These are phyloP conservation scores for Labeo catla DNA, from an alignment of 2,113 vertebrate species.

Conservation along the genomic window DNA sequence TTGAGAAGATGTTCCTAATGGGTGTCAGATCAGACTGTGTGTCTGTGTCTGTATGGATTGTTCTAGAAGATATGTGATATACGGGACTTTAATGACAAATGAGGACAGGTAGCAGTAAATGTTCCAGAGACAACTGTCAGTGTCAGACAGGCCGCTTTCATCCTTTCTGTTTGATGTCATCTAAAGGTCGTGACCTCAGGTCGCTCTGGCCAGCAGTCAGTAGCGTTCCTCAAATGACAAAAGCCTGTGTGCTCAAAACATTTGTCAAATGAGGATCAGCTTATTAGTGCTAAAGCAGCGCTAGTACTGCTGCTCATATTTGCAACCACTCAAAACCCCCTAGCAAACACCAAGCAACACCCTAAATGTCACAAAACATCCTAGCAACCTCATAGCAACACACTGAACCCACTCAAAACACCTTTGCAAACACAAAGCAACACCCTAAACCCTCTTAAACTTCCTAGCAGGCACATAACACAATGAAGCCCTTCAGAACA, in stretches of 20 bases:
- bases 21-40: neutral
- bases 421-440: too few species aligned
- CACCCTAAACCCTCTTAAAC: too few species aligned
- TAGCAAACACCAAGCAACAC: too few species aligned
- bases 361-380: too few species aligned
- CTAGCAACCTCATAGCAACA: too few species aligned
- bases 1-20: neutral
- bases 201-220: neutral
- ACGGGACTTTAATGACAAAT: constrained; percentile 27
- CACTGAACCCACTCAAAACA: too few species aligned
- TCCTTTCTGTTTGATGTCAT: constrained; percentile 30
- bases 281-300: neutral
- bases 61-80: neutral
- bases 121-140: constrained; percentile 18
- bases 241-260: neutral
- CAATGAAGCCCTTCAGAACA: too few species aligned
- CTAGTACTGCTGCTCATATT: neutral
- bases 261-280: neutral
- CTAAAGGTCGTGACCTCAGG: constrained; percentile 8
- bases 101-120: constrained; percentile 28
- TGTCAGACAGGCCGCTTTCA: neutral
- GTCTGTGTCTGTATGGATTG: neutral
- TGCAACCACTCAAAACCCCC: neutral
- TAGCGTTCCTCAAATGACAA: neutral
- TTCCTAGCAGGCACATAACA: too few species aligned